Percentiles rank a stretch among this genome's conserved stretches.
These are phyloP conservation scores for Melanostoma mellinum DNA, from an alignment of 2,888 invertebrate genomes.

Conservation along the genomic window DNA sequence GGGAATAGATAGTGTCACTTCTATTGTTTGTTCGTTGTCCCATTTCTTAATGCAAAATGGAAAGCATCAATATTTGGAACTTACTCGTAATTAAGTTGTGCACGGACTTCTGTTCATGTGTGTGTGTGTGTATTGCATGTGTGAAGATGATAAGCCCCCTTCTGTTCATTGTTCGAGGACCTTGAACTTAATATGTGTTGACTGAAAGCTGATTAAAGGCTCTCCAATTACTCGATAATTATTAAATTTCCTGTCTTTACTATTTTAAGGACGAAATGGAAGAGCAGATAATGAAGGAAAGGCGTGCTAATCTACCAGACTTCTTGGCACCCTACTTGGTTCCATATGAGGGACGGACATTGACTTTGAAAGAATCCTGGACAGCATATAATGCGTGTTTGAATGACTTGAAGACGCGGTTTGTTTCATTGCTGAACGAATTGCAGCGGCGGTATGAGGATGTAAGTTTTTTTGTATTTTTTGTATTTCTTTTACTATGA, in stretches of 20 bases:
- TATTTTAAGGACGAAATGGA: slow-evolving; percentile 77
- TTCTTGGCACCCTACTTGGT: slow-evolving; percentile 85
- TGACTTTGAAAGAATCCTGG: slow-evolving; percentile 77
- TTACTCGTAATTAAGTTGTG: slow-evolving; percentile 57
- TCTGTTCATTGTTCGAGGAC: slow-evolving; percentile 58
- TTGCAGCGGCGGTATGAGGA: slow-evolving; percentile 87
- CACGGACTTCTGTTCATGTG: background rate
- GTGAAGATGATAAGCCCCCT: slow-evolving; percentile 4
- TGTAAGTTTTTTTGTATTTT: slow-evolving; percentile 81
- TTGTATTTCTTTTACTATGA: background rate
- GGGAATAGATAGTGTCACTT: slow-evolving; percentile 70
- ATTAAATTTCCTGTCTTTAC: background rate
- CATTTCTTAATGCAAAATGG: slow-evolving; percentile 71
- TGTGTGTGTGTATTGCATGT: background rate
- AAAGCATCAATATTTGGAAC: slow-evolving; percentile 71
- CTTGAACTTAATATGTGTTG: slow-evolving; percentile 73
- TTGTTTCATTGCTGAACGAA: slow-evolving; percentile 85
- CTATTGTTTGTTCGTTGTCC: slow-evolving; percentile 59
- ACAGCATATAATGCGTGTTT: slow-evolving; percentile 83
- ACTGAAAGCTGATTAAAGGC: slow-evolving; percentile 26
- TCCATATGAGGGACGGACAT: slow-evolving; percentile 77
- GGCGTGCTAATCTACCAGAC: slow-evolving; percentile 83
- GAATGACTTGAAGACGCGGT: slow-evolving; percentile 86
- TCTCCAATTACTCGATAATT: background rate
- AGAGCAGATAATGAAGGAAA: slow-evolving; percentile 81